Conservation (phyloP, 2,113 vertebrate species). For the Gulo gulo region DNA sequence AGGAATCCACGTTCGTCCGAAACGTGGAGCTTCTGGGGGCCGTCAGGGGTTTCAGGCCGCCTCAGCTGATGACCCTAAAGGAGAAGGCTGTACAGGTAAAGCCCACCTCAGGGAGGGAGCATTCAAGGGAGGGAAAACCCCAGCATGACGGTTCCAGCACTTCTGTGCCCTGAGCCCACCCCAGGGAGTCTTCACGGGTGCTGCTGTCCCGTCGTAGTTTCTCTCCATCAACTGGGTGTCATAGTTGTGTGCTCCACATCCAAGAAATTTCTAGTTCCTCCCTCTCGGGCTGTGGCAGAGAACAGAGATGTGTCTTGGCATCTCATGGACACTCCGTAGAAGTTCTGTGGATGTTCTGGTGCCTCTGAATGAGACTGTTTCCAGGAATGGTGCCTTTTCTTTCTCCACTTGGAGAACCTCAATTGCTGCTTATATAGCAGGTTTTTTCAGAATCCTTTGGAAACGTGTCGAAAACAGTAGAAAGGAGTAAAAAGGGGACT, state of each 20-base stretch:
- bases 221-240: not conserved
- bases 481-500: not conserved
- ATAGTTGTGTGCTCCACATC: not conserved
- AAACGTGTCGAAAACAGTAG: not conserved
- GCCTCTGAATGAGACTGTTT: not conserved
- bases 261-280: not conserved
- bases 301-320: not conserved
- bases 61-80: slow-evolving; percentile 84
- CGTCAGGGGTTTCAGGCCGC: slow-evolving; percentile 74
- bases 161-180: accelerated
- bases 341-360: not conserved
- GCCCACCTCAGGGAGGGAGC: not conserved
- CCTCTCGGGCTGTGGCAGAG: not conserved
- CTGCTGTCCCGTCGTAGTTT: not conserved
- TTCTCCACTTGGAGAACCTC: not conserved
- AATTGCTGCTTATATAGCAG: not conserved
- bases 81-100: slow-evolving; percentile 85
- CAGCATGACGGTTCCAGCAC: accelerated
- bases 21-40: slow-evolving; percentile 84
- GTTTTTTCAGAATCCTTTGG: not conserved
- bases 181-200: accelerated
- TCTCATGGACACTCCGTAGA: not conserved
- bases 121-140: not conserved
- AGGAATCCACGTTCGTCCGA: slow-evolving; percentile 77
- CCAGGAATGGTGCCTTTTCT: not conserved